A percentile compares a stretch with the other conserved stretches of the same genome.
Conservation (phyloP, 2,888 invertebrate genomes). For the Allolobophora icterica region DNA sequence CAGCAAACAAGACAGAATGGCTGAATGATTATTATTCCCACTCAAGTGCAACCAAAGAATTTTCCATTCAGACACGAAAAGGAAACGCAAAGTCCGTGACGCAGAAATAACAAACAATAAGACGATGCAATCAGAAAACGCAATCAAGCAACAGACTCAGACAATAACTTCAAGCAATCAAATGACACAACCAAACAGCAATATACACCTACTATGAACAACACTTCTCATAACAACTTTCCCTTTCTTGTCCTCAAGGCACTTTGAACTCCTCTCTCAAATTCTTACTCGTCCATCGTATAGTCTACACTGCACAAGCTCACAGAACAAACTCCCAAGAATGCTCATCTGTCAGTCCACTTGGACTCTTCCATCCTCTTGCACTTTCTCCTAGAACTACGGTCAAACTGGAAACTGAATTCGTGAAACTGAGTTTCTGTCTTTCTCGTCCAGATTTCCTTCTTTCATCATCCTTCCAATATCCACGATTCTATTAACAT, state of each 20-base stretch:
- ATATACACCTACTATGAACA: background rate
- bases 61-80: background rate
- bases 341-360: too few relatives aligned
- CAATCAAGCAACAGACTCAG: background rate
- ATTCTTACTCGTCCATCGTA: background rate
- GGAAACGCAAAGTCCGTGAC: background rate
- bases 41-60: constrained; percentile 17
- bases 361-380: background rate
- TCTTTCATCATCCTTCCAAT: background rate
- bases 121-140: background rate
- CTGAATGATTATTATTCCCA: constrained; percentile 8
- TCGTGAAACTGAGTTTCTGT: background rate
- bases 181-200: background rate
- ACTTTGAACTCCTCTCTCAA: background rate
- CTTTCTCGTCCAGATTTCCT: background rate
- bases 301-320: too few relatives aligned
- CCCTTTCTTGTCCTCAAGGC: background rate
- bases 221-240: background rate
- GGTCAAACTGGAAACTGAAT: background rate
- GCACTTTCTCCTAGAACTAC: background rate
- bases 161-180: background rate
- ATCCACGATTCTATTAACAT: too few relatives aligned
- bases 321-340: too few relatives aligned
- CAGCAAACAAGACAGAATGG: constrained; percentile 1
- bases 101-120: background rate